Conservation (phyloP, 2,113 vertebrate genomes). For the Cisticola juncidis region DNA sequence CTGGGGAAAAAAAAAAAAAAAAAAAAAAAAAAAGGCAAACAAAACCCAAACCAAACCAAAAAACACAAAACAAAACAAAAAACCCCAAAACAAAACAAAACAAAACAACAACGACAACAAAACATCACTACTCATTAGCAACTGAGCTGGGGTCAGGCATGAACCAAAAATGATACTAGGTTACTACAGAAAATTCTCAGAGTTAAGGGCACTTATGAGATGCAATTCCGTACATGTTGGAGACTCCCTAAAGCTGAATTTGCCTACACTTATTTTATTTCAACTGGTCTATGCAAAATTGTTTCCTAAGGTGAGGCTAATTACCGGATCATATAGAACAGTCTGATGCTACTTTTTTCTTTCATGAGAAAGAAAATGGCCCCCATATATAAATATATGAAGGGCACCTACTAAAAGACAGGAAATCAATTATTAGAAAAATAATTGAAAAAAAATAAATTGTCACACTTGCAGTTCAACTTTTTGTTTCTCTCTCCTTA, state of each 20-base stretch:
- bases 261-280: neutral
- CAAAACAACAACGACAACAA: too few species aligned
- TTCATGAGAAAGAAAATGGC: neutral
- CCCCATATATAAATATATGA: neutral
- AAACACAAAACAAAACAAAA: too few species aligned
- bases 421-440: slow-evolving; percentile 52
- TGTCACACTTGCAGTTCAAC: slow-evolving; percentile 52
- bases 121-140: neutral
- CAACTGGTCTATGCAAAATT: neutral
- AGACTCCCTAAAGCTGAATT: neutral
- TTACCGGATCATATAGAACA: neutral
- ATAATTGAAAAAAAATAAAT: slow-evolving; percentile 1
- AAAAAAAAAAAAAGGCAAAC: too few species aligned
- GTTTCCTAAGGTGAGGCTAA: neutral
- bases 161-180: neutral
- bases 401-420: neutral
- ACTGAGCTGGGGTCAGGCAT: neutral
- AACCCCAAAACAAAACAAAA: neutral
- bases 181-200: neutral
- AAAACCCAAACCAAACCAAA: too few species aligned
- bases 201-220: neutral
- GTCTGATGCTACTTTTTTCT: neutral
- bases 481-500: slow-evolving; percentile 50
- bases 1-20: neutral
- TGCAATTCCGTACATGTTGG: neutral